These are phyloP conservation scores for Orussus abietinus DNA, from an alignment of 1,140 invertebrate species.

Conservation along the genomic window DNA sequence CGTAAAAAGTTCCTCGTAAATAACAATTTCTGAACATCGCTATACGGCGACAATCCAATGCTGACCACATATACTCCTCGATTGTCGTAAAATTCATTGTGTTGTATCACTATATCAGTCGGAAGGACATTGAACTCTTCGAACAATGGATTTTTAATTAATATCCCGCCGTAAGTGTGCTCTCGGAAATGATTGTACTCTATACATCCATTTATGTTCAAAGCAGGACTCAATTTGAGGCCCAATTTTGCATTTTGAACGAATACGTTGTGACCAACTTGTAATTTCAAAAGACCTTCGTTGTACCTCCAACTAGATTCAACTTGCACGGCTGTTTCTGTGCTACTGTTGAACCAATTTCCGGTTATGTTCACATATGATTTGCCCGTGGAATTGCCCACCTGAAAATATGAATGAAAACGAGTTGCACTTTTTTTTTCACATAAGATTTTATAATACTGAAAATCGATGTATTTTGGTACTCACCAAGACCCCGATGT, in stretches of 20 bases:
- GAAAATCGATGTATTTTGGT: constrained; percentile 29
- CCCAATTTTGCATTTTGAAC: constrained; percentile 71
- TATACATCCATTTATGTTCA: constrained; percentile 75
- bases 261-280: constrained; percentile 84
- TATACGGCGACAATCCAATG: constrained; percentile 82
- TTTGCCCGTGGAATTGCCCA: constrained; percentile 72
- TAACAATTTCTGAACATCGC: constrained; percentile 71
- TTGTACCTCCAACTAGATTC: constrained; percentile 73
- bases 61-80: constrained; percentile 82
- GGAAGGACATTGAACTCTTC: constrained; percentile 69
- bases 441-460: background rate
- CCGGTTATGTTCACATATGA: constrained; percentile 82
- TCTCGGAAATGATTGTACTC: constrained; percentile 85
- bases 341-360: constrained; percentile 76
- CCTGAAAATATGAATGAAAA: constrained; percentile 27
- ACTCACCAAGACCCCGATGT: constrained; percentile 74
- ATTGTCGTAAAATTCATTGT: constrained; percentile 88
- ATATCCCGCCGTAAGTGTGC: constrained; percentile 77
- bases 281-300: constrained; percentile 60
- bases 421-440: background rate
- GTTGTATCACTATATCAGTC: constrained; percentile 70
- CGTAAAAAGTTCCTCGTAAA: constrained; percentile 88
- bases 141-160: constrained; percentile 78
- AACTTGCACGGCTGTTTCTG: constrained; percentile 72
- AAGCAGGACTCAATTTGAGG: constrained; percentile 76